phyloP scores from a whole-genome alignment of 2,888 invertebrate species.

The Lithosia quadra region DNA sequence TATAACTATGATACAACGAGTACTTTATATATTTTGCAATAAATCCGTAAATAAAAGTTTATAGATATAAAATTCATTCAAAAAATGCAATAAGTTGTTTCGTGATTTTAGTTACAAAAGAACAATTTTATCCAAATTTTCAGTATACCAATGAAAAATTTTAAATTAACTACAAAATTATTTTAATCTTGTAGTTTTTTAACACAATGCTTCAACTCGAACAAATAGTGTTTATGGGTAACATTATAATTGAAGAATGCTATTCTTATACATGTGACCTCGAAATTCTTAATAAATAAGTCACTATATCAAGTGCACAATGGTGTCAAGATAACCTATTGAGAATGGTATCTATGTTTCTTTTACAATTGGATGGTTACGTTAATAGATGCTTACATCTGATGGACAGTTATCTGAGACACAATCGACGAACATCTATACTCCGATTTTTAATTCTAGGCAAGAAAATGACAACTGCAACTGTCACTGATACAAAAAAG shows the following conservation, averaged over 20 bases:
- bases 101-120: background rate
- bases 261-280: conserved; percentile 5
- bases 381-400: conserved; percentile 26
- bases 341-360: conserved; percentile 21
- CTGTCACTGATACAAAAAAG: no score
- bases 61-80: background rate
- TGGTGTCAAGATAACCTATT: conserved; percentile 32
- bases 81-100: background rate
- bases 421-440: conserved; percentile 20
- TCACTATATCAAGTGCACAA: conserved; percentile 11
- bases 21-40: background rate
- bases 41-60: background rate
- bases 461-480: no score
- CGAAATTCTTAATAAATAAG: conserved; percentile 15
- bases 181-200: background rate
- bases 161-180: background rate
- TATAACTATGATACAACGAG: no score
- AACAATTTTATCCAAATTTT: background rate
- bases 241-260: background rate
- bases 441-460: no score
- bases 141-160: background rate
- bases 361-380: conserved; percentile 33
- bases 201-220: background rate
- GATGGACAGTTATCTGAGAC: conserved; percentile 20
- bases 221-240: background rate